Conservation (phyloP, 2,797 vertebrate genomes). For the Acanthurus leucopareius region DNA sequence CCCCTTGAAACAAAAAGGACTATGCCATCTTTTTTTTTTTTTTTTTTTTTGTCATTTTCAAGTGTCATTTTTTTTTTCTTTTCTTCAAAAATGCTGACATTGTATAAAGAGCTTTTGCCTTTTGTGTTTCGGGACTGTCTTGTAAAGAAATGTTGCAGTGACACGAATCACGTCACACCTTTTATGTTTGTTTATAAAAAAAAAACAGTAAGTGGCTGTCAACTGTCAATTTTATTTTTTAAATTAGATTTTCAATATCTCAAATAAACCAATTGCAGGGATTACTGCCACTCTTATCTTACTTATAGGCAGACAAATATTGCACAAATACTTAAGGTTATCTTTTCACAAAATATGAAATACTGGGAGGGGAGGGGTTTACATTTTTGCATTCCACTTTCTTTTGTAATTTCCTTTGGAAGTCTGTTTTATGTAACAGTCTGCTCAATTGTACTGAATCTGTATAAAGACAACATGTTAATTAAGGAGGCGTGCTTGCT, state of each 20-base stretch:
- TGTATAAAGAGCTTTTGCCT: constrained; percentile 78
- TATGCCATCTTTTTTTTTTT: constrained; percentile 60
- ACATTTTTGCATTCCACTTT: constrained; percentile 86
- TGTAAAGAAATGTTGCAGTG: constrained; percentile 75
- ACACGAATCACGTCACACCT: constrained; percentile 69
- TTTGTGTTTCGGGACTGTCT: constrained; percentile 80
- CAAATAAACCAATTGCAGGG: constrained; percentile 92
- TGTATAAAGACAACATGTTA: constrained; percentile 83
- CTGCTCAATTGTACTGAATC: constrained; percentile 83
- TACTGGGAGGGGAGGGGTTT: constrained; percentile 45
- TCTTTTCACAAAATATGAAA: constrained; percentile 81
- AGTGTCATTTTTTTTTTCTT: constrained; percentile 55
- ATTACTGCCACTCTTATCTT: constrained; percentile 91
- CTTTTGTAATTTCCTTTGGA: constrained; percentile 80
- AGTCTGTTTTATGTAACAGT: constrained; percentile 83
- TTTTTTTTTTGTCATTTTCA: constrained; percentile 53
- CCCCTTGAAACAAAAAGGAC: constrained; percentile 78
- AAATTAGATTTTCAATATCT: constrained; percentile 84
- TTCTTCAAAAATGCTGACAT: constrained; percentile 51
- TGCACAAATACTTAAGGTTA: constrained; percentile 90
- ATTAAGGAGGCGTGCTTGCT: constrained; percentile 74
- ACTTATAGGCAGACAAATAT: constrained; percentile 91
- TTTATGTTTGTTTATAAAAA: constrained; percentile 74
- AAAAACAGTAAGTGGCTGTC: constrained; percentile 77
- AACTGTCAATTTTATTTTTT: constrained; percentile 85